Base-by-base conservation (phyloP, 2,113 vertebrate genomes). In the Scomber scombrus region DNA sequence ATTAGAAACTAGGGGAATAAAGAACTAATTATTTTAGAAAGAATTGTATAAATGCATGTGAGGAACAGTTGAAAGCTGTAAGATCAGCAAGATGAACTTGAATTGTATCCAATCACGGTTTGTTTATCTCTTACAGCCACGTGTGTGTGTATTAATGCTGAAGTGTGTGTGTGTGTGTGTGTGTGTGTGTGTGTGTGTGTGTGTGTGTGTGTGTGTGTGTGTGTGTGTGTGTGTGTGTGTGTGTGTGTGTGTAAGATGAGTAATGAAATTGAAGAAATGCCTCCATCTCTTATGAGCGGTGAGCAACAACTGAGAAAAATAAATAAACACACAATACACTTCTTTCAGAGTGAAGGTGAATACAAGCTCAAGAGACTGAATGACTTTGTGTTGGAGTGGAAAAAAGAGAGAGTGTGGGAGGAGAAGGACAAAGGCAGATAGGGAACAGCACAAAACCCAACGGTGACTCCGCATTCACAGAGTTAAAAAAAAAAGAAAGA, bases 271-370 rank as follows among this genome's bases (percentile, higher is more conserved):
- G 78, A 71, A 63, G 47, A 63, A 80, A 78, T 58, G 74, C 67
- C 70, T 84, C 75, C 65, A 57, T 70, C 54, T 80, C 62, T 86
- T 54, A 52, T 6, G 63, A 71, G 56, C 11, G 29, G 23, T 58
- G 43, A 45, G 73, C 77, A 88, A 81, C 78, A 87, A 79, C 15
- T 8, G 68, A 71, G 23, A 26, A 26, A 26, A 26, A 26, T 2
- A 26, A 26, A 26, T 67, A 81, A 87, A 84, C 15, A 63, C 57
- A 78, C 75, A 83, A 78, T 2, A 75, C 47, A 7, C 63, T 71
- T 68, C 47, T 81, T 75, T 86, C 52, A 81, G 71, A 81, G 67
- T 71, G 84, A 85, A 87, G 84, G 87, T 88, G 82, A 89, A 81
- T 11, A 51, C 47, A 70, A 87, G 86, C 84, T 85, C 71, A 0